Base-by-base conservation (phyloP, 1,140 invertebrate species). In the Notospermus geniculatus region DNA sequence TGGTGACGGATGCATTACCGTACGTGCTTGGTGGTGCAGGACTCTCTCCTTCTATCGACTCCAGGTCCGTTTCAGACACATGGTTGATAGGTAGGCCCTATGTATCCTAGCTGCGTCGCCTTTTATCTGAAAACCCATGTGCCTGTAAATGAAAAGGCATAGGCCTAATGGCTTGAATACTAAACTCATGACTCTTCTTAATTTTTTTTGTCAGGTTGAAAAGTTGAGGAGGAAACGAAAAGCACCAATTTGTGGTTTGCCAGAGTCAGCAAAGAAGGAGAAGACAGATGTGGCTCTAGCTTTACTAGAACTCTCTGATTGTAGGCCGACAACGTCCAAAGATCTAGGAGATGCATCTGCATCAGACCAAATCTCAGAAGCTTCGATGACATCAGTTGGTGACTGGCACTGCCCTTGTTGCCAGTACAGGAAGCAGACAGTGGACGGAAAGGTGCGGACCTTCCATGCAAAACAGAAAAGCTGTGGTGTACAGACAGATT, bases 151-250 rank as follows among this genome's bases (percentile, higher is more conserved):
- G 25, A 23, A 23, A n/a, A 50, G 5, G 9, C n/a, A 19, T 50
- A 5, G 4, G 4, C 4, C n/a, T 50, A 9, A 50, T 50, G 25
- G 32, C 32, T 5, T 36, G 32, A 4, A 36, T 36, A 7, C 32
- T 36, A 15, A 36, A 19, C 2, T 57, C 22, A 19, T 36, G 7
- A n/a, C n/a, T 41, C 25, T 41, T 9, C 7, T 57, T 27, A n/a
- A 25, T 57, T 17, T 25, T 15, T 19, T 4, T 23, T 52, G 2
- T 22, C 41, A 59, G 41, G 43, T 28, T 13, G 43, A 53, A 59
- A 59, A 22, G 27, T 43, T 59, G 25, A 29, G 32, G 19, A 5
- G 46, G 17, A 53, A 53, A 27, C 58, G 41, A 17, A 52, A 53
- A 2, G 58, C 32, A 28, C 58, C 43, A 23, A 29, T n/a, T n/a